Base-by-base conservation (phyloP, 2,888 invertebrate genomes). In the Orthosia gothica region DNA sequence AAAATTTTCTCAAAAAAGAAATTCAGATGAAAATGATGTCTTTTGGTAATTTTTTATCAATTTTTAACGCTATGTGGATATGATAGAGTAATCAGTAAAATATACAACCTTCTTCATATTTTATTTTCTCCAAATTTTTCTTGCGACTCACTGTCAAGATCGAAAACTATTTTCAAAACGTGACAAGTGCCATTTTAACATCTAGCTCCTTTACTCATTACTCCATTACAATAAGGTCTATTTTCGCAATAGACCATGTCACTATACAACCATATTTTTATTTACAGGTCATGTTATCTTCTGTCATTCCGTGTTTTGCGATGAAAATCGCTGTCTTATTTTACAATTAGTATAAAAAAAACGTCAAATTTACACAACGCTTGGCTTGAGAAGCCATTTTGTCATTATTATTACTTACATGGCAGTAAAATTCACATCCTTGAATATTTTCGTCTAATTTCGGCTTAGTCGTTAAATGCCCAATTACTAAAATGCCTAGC, bases 271-370 rank as follows among this genome's bases (percentile, higher is more conserved):
- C 59, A 52, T 67, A 47, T 40, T 59, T 45, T 45, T 45, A n/a
- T 20, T 13, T 61, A 61, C 20, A 61, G n/a, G 20, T 45, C 15
- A 13, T 45, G 61, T 7, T n/a, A 54, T 20, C 9, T 40, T 55
- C 1, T 9, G 32, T 54, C 32, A 59, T 16, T 54, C 58, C 32
- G 20, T 45, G 69, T 59, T 3, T 15, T n/a, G 50, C 66, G 76
- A 74, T 3, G 16, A 0, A 52, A 16, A 4, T 67, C 76, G 74
- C 57, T 15, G 52, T 75, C 59, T 26, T 59, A 52, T 9, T 54
- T 54, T 2, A 1, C 18, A n/a, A 54, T 40, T 54, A 16, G 4
- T 78, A 78, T 12, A 70, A 70, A 78, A n/a, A 78, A 77, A 78
- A 32, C 47, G 54, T 76, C 54, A 70, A 40, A 9, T 59, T 16